A percentile compares a stretch with the other conserved stretches of the same genome.
Conservation (phyloP, 2,113 vertebrate genomes). For the Proterorhinus semilunaris region DNA sequence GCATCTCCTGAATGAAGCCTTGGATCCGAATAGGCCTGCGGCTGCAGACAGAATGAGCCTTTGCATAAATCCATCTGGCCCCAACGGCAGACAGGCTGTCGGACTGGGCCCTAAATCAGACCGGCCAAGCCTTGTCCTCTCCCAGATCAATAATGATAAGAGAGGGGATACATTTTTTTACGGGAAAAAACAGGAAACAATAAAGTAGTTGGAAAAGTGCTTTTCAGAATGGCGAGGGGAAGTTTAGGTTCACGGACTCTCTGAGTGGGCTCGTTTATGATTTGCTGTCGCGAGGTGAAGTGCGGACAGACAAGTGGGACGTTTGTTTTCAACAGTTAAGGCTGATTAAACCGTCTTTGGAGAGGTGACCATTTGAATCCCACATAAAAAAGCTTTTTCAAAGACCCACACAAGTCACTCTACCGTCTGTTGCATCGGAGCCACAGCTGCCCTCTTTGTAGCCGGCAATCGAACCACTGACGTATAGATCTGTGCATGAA, state of each 20-base stretch:
- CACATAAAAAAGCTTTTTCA: too few species aligned
- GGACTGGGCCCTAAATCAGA: slow-evolving; percentile 57
- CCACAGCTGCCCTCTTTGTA: too few species aligned
- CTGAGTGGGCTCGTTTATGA: not conserved
- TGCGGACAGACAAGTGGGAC: too few species aligned
- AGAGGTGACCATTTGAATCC: not conserved
- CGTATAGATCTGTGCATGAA: too few species aligned
- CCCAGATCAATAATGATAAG: slow-evolving; percentile 62
- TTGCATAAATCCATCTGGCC: slow-evolving; percentile 51
- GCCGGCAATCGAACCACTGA: too few species aligned
- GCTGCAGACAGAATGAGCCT: slow-evolving; percentile 22
- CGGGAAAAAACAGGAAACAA: slow-evolving; percentile 41
- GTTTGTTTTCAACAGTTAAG: not conserved
- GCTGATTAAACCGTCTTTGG: not conserved
- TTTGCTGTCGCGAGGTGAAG: not conserved
- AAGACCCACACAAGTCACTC: too few species aligned
- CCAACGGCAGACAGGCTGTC: slow-evolving; percentile 46
- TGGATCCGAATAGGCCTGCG: slow-evolving; percentile 18
- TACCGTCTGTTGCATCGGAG: too few species aligned
- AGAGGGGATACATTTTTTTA: slow-evolving; percentile 55
- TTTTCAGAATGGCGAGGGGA: slow-evolving; percentile 4
- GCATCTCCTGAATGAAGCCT: slow-evolving; percentile 36
- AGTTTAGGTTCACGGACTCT: slow-evolving; percentile 4
- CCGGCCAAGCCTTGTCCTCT: slow-evolving; percentile 50
- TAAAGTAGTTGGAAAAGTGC: slow-evolving; percentile 8